Percentiles rank a stretch among this genome's conserved stretches.
Evolutionary conservation across 2,113 vertebrate species (phyloP).

Genomic region (Hiodon alosoides): DNA sequence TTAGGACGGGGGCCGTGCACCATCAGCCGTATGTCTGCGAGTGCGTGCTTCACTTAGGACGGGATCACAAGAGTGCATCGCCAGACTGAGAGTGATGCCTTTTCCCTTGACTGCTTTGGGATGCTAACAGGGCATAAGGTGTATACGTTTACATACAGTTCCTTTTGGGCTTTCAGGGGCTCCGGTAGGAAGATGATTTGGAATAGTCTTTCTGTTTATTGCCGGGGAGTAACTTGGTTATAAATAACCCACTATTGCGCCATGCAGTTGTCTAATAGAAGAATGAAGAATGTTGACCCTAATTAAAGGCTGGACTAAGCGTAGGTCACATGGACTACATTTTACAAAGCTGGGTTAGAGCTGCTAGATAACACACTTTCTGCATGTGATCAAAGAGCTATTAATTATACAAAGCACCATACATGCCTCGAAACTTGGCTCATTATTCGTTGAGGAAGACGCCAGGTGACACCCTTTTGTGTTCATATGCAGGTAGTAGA

Average conservation of each 20-base stretch:
- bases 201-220: not conserved
- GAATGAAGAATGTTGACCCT: not conserved
- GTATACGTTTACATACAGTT: not conserved
- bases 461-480: constrained; percentile 29
- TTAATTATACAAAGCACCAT: constrained; percentile 1
- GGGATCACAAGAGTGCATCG: not conserved
- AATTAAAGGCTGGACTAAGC: not conserved
- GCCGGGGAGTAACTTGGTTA: not conserved
- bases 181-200: not conserved
- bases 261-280: not conserved
- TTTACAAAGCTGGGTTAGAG: no score
- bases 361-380: not conserved
- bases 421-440: constrained; percentile 16
- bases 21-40: not conserved
- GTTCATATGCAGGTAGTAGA: constrained; percentile 22
- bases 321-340: no score
- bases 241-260: not conserved
- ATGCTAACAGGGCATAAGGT: not conserved
- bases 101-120: not conserved
- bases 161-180: not conserved
- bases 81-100: not conserved
- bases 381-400: not conserved
- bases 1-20: no score
- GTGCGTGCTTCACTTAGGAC: not conserved
- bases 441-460: constrained; percentile 37